Conservation (phyloP, 2,888 invertebrate species). For the Apomyelois bistriatella region DNA sequence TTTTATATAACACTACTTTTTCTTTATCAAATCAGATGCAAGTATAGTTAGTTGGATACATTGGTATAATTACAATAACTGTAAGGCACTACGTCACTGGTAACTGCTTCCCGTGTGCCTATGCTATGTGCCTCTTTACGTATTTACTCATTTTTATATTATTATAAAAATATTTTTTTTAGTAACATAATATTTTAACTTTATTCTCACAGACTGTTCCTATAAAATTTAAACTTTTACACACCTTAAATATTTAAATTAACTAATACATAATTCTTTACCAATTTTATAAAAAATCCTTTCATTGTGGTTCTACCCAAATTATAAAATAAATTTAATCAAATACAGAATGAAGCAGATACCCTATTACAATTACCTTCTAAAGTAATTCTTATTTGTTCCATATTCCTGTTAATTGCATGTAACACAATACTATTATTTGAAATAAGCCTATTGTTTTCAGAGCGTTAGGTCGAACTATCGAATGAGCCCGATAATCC, state of each 20-base stretch:
- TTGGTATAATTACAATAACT: no score
- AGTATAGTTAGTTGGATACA: no score
- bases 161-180: no score
- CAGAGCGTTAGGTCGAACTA: slow-evolving; percentile 47
- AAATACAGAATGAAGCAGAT: not conserved
- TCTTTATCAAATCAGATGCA: no score
- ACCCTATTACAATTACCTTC: not conserved
- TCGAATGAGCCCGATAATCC: slow-evolving; percentile 57
- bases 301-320: not conserved
- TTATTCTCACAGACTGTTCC: no score
- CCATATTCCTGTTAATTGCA: slow-evolving; percentile 33
- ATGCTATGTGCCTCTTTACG: no score
- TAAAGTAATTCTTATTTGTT: slow-evolving; percentile 2
- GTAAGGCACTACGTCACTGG: no score
- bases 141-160: no score
- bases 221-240: no score
- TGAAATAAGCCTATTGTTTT: slow-evolving; percentile 49
- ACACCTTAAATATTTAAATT: no score
- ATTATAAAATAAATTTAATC: not conserved
- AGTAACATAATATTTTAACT: no score
- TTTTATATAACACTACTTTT: not conserved
- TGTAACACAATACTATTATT: slow-evolving; percentile 42
- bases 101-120: no score
- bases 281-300: not conserved
- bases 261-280: not conserved